These are phyloP conservation scores for Diacarnus erythraeanus DNA, from an alignment of 37 sponge, comb jelly and placozoan genomes.

Conservation along the genomic window DNA sequence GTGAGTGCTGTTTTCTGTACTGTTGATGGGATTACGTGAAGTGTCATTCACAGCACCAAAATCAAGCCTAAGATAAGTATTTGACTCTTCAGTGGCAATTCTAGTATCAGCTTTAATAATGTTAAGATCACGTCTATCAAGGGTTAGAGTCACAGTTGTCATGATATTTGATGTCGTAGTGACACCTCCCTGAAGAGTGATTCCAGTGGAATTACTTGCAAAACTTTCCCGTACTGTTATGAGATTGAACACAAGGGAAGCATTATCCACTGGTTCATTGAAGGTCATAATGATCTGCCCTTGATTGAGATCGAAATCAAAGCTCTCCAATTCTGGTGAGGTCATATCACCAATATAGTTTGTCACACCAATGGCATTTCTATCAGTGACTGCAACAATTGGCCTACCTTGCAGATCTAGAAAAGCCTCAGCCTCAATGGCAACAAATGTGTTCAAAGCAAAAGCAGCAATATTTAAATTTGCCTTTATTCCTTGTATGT, in stretches of 20 bases:
- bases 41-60: conserved; percentile 69
- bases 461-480: conserved; percentile 40
- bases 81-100: conserved; percentile 37
- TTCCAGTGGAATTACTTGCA: neutral
- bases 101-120: conserved; percentile 55
- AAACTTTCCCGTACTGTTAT: conserved; percentile 35
- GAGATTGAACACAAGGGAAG: conserved; percentile 5
- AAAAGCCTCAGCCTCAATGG: conserved; percentile 70
- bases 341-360: conserved; percentile 53
- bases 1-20: conserved; percentile 31
- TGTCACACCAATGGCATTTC: conserved; percentile 37
- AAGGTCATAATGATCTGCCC: conserved; percentile 67
- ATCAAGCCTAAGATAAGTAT: conserved; percentile 49
- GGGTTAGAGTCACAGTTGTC: conserved; percentile 39
- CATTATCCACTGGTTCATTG: conserved; percentile 58
- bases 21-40: conserved; percentile 33
- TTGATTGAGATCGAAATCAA: conserved; percentile 70
- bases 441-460: conserved; percentile 33
- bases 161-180: neutral
- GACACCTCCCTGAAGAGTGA: conserved; percentile 36
- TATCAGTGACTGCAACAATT: conserved; percentile 66
- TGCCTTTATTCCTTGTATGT: conserved; percentile 45
- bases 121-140: conserved; percentile 64
- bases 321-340: conserved; percentile 50
- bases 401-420: conserved; percentile 49